These are phyloP conservation scores for Dexiosoma caninum DNA, from an alignment of 2,888 invertebrate species.

Conservation along the genomic window DNA sequence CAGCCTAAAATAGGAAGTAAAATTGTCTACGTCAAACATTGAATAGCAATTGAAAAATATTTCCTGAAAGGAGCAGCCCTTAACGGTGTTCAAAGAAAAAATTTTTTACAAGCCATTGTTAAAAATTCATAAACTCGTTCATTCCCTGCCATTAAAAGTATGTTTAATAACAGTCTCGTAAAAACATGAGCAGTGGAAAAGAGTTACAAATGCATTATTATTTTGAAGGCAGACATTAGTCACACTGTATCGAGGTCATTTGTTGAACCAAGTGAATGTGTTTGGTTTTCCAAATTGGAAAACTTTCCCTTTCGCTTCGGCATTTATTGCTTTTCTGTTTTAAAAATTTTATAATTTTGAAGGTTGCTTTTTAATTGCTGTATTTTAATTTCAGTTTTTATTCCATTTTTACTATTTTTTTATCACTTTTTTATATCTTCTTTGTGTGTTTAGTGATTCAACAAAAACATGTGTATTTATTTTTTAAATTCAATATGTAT, in stretches of 20 bases:
- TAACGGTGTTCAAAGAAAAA: background rate
- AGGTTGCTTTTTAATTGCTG: slow-evolving; percentile 35
- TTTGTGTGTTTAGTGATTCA: too few relatives aligned
- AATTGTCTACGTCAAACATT: too few relatives aligned
- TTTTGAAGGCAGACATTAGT: background rate
- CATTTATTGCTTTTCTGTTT: slow-evolving; percentile 10
- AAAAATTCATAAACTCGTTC: slow-evolving; percentile 2
- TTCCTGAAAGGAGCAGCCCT: too few relatives aligned
- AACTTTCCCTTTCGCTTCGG: slow-evolving; percentile 43
- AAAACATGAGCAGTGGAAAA: background rate
- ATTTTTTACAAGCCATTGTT: background rate
- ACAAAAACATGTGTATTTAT: too few relatives aligned
- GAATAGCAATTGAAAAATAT: too few relatives aligned
- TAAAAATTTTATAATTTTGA: slow-evolving; percentile 33
- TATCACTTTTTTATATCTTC: slow-evolving; percentile 3
- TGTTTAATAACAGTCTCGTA: background rate
- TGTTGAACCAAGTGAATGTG: slow-evolving; percentile 9
- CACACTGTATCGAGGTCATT: slow-evolving; percentile 39
- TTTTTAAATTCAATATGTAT: background rate
- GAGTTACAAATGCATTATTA: slow-evolving; percentile 15
- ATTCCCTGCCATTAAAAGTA: background rate
- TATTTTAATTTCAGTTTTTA: background rate
- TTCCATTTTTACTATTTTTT: background rate
- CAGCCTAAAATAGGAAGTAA: too few relatives aligned
- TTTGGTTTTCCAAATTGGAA: slow-evolving; percentile 24